Evolutionary conservation across 2,113 vertebrate genomes (phyloP), one percentile per base, ranked within the genome.

Genomic region (Halichoeres trimaculatus): DNA sequence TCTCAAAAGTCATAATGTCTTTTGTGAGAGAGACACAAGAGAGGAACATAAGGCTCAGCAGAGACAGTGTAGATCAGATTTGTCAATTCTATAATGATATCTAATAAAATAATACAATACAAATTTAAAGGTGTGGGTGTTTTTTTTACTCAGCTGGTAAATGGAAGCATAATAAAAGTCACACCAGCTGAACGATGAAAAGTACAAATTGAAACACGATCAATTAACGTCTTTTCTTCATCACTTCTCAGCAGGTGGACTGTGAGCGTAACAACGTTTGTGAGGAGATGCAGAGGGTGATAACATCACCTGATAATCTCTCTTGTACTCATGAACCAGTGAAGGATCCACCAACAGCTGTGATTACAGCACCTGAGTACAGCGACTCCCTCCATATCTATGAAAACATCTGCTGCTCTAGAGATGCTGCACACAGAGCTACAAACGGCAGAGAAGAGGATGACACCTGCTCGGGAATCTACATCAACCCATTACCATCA

Each of bases 351-450:
- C 6, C 50, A 23, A 16, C 38, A 26, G 13, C 20, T 51, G 12
- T 19, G 2, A 20, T 40, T 10, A 9, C 50, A 66, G 43, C 14
- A 50, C 23, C 0, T 0, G n/a, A 71, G 7, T 20, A 20, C 3
- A 26, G 10, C 1, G 0, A 0, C 5, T 14, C 35, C 4, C 0
- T 12, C 48, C 64, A 13, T 1, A 60, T 78, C 55, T 89, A 87
- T 59, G 83, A 76, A 64, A 87, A 87, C 40, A 10, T 67, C 10
- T n/a, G 40, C 6, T 5, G 5, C 36, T 14, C 4, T 20, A 70
- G 13, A 60, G 8, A 1, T 5, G 1, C 10, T 10, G 10, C 13
- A 52, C 0, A 8, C 40, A 1, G 48, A 8, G 1, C 54, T n/a
- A 12, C 22, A 41, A 51, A 62, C 2, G 11, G 17, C 55, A 20